Conservation (phyloP, 1,140 invertebrate species). For the Drosophila fuyamai region DNA sequence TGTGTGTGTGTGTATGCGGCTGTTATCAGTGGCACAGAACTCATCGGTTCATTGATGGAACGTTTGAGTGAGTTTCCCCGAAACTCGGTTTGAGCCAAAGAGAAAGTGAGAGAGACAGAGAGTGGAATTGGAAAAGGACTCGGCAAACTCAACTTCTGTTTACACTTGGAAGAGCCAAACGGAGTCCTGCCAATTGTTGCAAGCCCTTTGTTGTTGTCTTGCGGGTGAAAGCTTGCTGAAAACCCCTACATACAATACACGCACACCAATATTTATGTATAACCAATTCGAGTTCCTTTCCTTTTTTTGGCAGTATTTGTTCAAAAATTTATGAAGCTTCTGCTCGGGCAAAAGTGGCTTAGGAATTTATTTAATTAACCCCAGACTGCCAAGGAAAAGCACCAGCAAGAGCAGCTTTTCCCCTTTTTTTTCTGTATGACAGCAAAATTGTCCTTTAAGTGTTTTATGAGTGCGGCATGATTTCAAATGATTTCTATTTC, state of each 20-base stretch:
- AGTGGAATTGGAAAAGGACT: constrained; percentile 42
- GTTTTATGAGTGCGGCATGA: constrained; percentile 74
- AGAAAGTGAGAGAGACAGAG: constrained; percentile 4
- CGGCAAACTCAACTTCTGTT: constrained; percentile 53
- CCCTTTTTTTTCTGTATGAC: constrained; percentile 34
- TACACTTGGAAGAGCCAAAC: constrained; percentile 68
- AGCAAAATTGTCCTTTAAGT: constrained; percentile 72
- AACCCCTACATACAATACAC: constrained; percentile 35
- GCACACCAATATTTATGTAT: constrained; percentile 71
- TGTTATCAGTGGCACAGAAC: constrained; percentile 76
- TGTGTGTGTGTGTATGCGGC: constrained; percentile 31
- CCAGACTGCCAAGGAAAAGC: constrained; percentile 48
- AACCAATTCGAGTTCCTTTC: constrained; percentile 54
- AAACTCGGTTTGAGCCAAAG: constrained; percentile 29
- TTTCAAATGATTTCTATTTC: constrained; percentile 58
- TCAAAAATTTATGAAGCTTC: constrained; percentile 55
- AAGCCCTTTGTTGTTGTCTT: constrained; percentile 55
- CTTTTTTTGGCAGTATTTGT: constrained; percentile 47
- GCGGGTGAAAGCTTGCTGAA: constrained; percentile 59
- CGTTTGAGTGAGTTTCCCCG: constrained; percentile 66
- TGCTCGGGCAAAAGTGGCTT: constrained; percentile 41
- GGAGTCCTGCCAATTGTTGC: constrained; percentile 76
- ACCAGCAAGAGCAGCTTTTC: constrained; percentile 13
- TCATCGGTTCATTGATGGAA: constrained; percentile 76
- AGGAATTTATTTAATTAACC: constrained; percentile 78